Base-by-base conservation (phyloP, 2,113 vertebrate genomes). In the Prunella fulvescens region DNA sequence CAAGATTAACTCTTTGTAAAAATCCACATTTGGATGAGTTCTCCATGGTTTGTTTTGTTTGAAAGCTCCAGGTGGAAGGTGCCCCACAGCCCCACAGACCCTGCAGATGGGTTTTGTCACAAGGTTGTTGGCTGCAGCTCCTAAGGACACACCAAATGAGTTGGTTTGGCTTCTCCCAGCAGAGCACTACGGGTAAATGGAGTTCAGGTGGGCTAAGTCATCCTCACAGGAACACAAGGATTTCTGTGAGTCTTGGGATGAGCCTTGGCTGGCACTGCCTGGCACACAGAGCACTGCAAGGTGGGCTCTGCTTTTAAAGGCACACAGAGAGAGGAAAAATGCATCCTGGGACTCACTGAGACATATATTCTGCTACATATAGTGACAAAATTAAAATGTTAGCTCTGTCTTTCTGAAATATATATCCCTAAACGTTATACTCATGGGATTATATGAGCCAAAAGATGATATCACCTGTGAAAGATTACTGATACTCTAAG, bases 61-160 rank as follows among this genome's bases (percentile, higher is more conserved):
- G 51, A 56, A 39, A 76, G 26, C 37, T 87, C 24, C 69, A 62
- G 72, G 20, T 28, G 50, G 8, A 35, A 61, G 0, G 6, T 25
- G 35, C 42, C 20, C 6, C 7, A 51, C 4, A 29, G 18, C 19
- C 76, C 82, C 18, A 1, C 8, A n/a, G 23, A 7, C 2, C 25
- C 73, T 79, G 37, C 40, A 22, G 22, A 10, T 11, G 54, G 28
- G 8, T 3, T 22, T 3, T 71, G 28, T 33, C 71, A 23, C 22
- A 88, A 56, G 35, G 53, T 1, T 4, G 11, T 0, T 28, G 1
- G 3, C 28, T 45, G 51, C 47, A 60, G 71, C 39, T 82, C 39
- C 72, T 28, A 13, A 14, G 9, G 69, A 28, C 23, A 5, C 5
- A 19, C 9, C 25, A n/a, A 10, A 45, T 0, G 0, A 50, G 22